Evolutionary conservation across 2,888 invertebrate species (phyloP).

Genomic region (Dexiosoma caninum): DNA sequence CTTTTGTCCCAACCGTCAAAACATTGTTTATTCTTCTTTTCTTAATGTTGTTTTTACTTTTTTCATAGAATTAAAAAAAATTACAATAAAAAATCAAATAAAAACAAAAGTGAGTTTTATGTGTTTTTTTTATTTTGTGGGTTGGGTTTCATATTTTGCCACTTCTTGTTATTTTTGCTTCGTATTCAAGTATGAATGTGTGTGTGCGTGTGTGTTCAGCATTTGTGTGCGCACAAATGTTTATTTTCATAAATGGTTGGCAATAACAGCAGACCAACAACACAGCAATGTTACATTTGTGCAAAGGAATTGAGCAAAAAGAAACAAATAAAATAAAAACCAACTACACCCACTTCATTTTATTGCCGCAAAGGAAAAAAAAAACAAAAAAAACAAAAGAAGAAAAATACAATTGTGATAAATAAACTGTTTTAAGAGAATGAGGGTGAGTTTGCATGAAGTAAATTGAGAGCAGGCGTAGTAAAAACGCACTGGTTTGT

Average conservation of each 20-base stretch:
- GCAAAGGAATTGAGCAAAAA: background rate
- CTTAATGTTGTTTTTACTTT: background rate
- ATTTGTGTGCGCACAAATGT: background rate
- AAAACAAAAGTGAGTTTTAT: no score
- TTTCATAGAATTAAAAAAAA: conserved; percentile 5
- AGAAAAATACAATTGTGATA: conserved; percentile 17
- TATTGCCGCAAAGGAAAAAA: conserved; percentile 48
- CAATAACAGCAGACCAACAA: conserved; percentile 38
- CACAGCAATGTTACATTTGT: conserved; percentile 36
- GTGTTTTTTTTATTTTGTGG: conserved; percentile 54
- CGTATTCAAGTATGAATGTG: background rate
- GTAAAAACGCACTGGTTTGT: conserved; percentile 13
- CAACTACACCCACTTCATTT: conserved; percentile 63
- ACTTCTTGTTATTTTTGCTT: conserved; percentile 27
- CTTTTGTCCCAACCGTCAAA: background rate
- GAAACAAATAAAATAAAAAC: no score
- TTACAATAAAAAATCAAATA: background rate
- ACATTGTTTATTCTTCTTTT: background rate
- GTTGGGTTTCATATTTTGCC: conserved; percentile 57
- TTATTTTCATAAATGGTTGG: conserved; percentile 38
- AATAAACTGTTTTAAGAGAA: conserved; percentile 29
- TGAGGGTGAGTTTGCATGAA: conserved; percentile 25
- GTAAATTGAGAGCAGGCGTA: conserved; percentile 57
- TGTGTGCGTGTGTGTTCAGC: background rate
- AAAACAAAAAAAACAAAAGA: no score